phyloP scores from a whole-genome alignment of 1,140 invertebrate genomes.

The Dendrolimus kikuchii region DNA sequence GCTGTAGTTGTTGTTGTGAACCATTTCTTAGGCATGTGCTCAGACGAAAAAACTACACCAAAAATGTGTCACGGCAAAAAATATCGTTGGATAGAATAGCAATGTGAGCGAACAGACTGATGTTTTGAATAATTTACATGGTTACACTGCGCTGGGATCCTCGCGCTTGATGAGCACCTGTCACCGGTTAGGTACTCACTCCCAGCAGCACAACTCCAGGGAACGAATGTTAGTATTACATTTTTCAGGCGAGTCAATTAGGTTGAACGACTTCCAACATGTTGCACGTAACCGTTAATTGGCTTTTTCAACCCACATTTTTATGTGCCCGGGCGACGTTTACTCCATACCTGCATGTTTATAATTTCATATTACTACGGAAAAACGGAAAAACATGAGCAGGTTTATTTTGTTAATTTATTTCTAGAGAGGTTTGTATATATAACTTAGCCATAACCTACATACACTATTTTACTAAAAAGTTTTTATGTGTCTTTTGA shows the following conservation, averaged over 20 bases:
- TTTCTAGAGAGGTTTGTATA: too few species aligned
- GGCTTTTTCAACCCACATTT: conserved; percentile 11
- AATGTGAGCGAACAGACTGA: conserved; percentile 14
- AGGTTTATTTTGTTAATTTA: neutral
- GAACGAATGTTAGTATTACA: neutral
- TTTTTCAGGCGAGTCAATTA: conserved; percentile 24
- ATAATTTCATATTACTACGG: too few species aligned
- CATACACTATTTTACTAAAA: too few species aligned
- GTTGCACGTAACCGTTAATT: conserved; percentile 19
- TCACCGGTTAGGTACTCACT: conserved; percentile 1
- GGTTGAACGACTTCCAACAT: conserved; percentile 22
- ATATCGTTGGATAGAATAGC: neutral
- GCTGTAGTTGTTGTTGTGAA: too few species aligned
- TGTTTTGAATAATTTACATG: conserved; percentile 33
- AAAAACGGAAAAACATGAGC: too few species aligned
- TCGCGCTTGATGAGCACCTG: neutral
- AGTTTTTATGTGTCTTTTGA: too few species aligned
- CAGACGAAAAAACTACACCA: too few species aligned
- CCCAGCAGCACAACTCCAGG: conserved; percentile 16
- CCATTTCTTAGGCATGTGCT: too few species aligned
- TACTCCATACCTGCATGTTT: too few species aligned
- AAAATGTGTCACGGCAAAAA: too few species aligned
- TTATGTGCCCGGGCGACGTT: neutral
- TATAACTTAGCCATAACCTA: too few species aligned
- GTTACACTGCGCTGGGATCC: conserved; percentile 20